phyloP scores from a whole-genome alignment of 2,113 vertebrate species.

The Redunca redunca region DNA sequence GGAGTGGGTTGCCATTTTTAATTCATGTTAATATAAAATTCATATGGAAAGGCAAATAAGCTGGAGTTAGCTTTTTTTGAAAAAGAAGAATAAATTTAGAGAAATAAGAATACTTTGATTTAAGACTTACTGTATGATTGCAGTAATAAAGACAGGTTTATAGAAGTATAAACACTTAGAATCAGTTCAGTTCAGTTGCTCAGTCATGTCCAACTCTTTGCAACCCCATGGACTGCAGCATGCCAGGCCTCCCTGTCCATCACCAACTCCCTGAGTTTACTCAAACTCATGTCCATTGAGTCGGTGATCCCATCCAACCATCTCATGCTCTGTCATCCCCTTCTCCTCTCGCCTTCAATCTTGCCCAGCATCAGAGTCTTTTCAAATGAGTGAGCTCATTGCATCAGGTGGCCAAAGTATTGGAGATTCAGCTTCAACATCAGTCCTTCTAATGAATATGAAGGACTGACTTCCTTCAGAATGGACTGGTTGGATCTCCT shows the following conservation, averaged over 20 bases:
- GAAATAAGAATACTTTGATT: background rate
- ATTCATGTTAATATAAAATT: background rate
- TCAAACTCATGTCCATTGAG: background rate
- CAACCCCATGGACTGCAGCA: background rate
- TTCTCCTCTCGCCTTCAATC: accelerated
- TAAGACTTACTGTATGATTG: background rate
- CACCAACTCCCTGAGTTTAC: background rate
- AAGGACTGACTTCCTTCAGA: background rate
- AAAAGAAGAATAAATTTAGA: background rate
- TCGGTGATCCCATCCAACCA: background rate
- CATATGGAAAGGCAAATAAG: background rate
- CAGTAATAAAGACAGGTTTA: background rate
- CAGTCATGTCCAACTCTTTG: accelerated
- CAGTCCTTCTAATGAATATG: background rate
- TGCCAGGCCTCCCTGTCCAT: background rate
- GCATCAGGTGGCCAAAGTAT: background rate
- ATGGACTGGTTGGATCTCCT: background rate
- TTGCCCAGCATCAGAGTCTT: background rate
- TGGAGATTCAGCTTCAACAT: background rate
- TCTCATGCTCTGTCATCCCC: accelerated
- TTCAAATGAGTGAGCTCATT: background rate
- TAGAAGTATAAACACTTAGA: background rate
- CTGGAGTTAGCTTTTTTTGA: background rate
- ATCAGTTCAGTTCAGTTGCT: background rate
- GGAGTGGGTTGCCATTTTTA: background rate